Conservation (phyloP, 1,140 invertebrate genomes). For the Condylostylus longicornis region DNA sequence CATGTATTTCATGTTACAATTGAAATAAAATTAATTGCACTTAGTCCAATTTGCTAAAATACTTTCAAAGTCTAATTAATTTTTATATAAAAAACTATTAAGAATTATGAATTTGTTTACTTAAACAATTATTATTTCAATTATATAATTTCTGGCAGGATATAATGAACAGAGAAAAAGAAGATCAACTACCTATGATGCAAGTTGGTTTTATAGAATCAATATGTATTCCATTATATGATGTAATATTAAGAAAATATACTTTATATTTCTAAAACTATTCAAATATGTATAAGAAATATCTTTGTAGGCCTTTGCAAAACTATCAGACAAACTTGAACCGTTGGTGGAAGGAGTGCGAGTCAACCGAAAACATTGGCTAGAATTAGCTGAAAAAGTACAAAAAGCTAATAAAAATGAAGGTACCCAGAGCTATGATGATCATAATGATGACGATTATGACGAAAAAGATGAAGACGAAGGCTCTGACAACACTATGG, state of each 20-base stretch:
- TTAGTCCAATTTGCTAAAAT: too few relatives aligned
- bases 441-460: neutral
- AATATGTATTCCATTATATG: conserved; percentile 88
- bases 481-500: conserved; percentile 6
- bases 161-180: conserved; percentile 93
- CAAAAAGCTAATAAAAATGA: conserved; percentile 20
- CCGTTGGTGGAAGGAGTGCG: conserved; percentile 73
- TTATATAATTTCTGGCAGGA: conserved; percentile 43
- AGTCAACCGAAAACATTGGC: conserved; percentile 69
- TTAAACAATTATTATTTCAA: too few relatives aligned
- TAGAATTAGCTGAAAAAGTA: conserved; percentile 48
- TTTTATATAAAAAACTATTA: too few relatives aligned
- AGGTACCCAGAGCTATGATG: conserved; percentile 11
- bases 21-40: too few relatives aligned
- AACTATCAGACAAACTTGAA: conserved; percentile 56
- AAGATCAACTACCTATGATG: conserved; percentile 87
- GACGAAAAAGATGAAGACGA: conserved; percentile 2
- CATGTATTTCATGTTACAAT: too few relatives aligned
- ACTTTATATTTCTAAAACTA: neutral
- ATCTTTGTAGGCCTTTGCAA: conserved; percentile 61
- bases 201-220: conserved; percentile 94
- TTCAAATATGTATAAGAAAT: too few relatives aligned
- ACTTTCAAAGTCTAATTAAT: too few relatives aligned
- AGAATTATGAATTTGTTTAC: too few relatives aligned
- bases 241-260: conserved; percentile 43